phyloP scores from a whole-genome alignment of 2,113 vertebrate species.

The Hiodon alosoides region DNA sequence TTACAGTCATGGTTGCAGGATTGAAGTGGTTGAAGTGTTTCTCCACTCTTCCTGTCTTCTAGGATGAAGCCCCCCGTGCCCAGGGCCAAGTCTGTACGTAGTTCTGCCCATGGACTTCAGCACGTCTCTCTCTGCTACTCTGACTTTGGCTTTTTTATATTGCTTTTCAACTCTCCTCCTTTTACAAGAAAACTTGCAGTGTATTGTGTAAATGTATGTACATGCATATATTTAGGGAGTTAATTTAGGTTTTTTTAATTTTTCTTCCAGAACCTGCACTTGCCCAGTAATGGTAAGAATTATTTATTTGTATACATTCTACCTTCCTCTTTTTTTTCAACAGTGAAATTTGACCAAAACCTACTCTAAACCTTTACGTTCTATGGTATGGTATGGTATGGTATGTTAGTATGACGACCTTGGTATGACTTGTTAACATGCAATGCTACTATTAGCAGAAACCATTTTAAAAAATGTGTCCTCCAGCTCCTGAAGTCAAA shows the following conservation, averaged over 20 bases:
- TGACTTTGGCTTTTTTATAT: background rate
- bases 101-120: background rate
- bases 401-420: no score
- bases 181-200: no score
- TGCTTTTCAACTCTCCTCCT: background rate
- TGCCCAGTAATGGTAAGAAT: conserved; percentile 16
- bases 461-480: background rate
- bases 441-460: no score
- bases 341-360: background rate
- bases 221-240: background rate
- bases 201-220: background rate
- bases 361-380: background rate
- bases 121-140: background rate
- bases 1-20: no score
- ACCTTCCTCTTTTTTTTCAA: background rate
- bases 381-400: no score
- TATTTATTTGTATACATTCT: background rate
- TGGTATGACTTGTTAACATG: no score
- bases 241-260: background rate
- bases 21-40: background rate
- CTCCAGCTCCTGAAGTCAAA: conserved; percentile 34
- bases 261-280: conserved; percentile 6
- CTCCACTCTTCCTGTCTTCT: conserved; percentile 18
- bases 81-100: conserved; percentile 56
- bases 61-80: conserved; percentile 62